These are phyloP conservation scores for Bombyx mandarina DNA, from an alignment of 1,140 invertebrate species.

Conservation along the genomic window DNA sequence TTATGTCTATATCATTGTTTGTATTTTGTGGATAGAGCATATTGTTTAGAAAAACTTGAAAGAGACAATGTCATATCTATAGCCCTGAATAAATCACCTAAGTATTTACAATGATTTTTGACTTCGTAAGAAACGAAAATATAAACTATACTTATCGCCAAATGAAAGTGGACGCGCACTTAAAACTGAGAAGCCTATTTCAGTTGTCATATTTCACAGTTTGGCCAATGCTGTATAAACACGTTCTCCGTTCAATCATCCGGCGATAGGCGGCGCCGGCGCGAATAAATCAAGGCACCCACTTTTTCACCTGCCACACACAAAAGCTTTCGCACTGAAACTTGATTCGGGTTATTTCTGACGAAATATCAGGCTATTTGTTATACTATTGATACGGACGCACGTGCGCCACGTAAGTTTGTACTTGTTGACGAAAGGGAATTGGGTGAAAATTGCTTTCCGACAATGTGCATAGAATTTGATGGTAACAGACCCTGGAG, in stretches of 20 bases:
- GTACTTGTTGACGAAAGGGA: constrained; percentile 61
- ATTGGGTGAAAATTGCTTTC: constrained; percentile 63
- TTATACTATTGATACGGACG: constrained; percentile 68
- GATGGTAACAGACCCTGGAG: constrained; percentile 29
- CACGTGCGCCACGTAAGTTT: constrained; percentile 63
- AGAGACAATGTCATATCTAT: no score
- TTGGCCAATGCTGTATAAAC: constrained; percentile 59
- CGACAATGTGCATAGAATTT: constrained; percentile 59
- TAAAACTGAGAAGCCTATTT: constrained; percentile 25
- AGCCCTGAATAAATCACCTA: no score
- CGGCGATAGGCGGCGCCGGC: constrained; percentile 59
- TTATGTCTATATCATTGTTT: no score
- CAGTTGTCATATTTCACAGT: constrained; percentile 60
- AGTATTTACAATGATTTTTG: no score
- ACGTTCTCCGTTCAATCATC: constrained; percentile 64
- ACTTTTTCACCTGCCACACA: constrained; percentile 71
- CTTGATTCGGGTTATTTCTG: constrained; percentile 70
- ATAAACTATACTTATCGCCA: no score
- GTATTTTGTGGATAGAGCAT: no score
- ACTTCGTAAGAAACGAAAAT: no score
- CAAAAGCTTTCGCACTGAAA: constrained; percentile 67
- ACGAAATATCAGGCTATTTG: constrained; percentile 69
- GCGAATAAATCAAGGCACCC: constrained; percentile 67
- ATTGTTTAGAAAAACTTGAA: no score
- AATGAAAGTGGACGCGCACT: no score